Conservation (phyloP, 2,113 vertebrate species). For the Laticauda colubrina region DNA sequence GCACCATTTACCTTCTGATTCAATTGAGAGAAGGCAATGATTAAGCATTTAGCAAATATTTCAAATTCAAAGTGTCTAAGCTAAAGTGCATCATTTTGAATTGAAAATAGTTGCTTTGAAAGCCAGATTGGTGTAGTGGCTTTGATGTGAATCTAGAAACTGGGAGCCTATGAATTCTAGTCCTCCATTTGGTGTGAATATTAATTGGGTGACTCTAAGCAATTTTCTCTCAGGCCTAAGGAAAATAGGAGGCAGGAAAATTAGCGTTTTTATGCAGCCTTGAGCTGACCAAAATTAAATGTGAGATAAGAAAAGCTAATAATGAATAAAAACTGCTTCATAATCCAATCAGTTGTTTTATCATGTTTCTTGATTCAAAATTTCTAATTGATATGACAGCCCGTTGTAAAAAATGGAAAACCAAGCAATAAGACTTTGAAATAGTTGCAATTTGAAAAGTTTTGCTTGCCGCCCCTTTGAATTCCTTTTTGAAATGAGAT, state of each 20-base stretch:
- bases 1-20: constrained; percentile 6
- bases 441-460: neutral
- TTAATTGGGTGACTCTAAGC: neutral
- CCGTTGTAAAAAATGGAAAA: neutral
- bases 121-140: neutral
- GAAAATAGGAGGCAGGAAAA: neutral
- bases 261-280: neutral
- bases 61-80: neutral
- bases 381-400: neutral
- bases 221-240: neutral
- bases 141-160: neutral
- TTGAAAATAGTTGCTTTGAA: neutral
- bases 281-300: neutral
- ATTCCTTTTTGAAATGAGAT: neutral
- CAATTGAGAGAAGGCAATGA: neutral
- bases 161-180: neutral
- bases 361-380: neutral
- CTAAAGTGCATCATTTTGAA: neutral
- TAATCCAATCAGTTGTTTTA: neutral
- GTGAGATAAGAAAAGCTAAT: neutral
- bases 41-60: neutral
- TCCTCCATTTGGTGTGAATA: neutral
- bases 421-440: neutral
- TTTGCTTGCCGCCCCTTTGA: neutral
- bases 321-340: neutral